Conservation (phyloP, 2,888 invertebrate species). For the Helleia helle region DNA sequence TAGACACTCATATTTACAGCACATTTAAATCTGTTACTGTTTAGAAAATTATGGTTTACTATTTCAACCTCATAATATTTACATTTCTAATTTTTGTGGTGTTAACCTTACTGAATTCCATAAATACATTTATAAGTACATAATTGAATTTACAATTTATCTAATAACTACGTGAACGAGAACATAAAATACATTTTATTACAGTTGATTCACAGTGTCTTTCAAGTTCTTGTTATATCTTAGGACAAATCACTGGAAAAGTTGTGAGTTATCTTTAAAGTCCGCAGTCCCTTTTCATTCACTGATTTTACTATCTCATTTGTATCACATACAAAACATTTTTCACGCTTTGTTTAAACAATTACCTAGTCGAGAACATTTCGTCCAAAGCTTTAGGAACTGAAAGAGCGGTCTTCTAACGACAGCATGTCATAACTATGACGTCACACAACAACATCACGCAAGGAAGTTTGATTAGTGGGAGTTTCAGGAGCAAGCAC, state of each 20-base stretch:
- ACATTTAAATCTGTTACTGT: constrained; percentile 44
- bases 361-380: constrained; percentile 27
- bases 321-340: constrained; percentile 34
- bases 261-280: constrained; percentile 12
- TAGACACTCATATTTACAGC: constrained; percentile 57
- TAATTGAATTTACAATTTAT: constrained; percentile 60
- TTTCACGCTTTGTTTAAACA: constrained; percentile 21
- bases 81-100: constrained; percentile 68
- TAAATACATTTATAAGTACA: constrained; percentile 67
- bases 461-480: constrained; percentile 50
- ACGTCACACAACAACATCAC: constrained; percentile 79
- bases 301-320: constrained; percentile 29
- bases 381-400: constrained; percentile 65
- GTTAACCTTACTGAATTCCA: constrained; percentile 71
- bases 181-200: constrained; percentile 40
- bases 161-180: constrained; percentile 58
- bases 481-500: constrained; percentile 70
- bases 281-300: constrained; percentile 29
- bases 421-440: constrained; percentile 75
- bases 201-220: constrained; percentile 45
- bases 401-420: constrained; percentile 69
- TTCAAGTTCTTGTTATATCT: constrained; percentile 34
- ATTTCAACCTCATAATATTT: constrained; percentile 56
- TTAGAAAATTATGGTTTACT: constrained; percentile 53
- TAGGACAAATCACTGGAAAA: constrained; percentile 31